These are phyloP conservation scores for Danaus melanippus DNA, from an alignment of 1,140 invertebrate species.

Conservation along the genomic window DNA sequence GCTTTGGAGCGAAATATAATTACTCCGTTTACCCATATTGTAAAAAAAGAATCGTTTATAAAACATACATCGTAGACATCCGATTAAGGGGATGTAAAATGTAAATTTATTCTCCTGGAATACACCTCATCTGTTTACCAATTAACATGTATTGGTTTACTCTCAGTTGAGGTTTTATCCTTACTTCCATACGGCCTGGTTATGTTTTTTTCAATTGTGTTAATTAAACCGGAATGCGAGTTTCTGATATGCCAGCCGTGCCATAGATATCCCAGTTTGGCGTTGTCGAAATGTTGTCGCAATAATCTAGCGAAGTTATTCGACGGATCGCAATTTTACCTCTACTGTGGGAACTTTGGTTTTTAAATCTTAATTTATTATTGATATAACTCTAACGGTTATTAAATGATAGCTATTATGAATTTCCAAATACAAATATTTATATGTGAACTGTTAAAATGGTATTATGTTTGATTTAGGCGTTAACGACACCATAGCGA, in stretches of 20 bases:
- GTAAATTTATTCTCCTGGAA: conserved; percentile 8
- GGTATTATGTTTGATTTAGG: too few relatives aligned
- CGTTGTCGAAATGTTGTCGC: conserved; percentile 18
- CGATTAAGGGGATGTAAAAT: neutral
- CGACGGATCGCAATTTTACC: neutral
- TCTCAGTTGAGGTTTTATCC: conserved; percentile 12
- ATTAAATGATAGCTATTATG: too few relatives aligned
- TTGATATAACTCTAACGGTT: too few relatives aligned
- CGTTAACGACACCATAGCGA: too few relatives aligned
- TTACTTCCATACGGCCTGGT: conserved; percentile 17
- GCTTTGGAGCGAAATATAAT: too few relatives aligned
- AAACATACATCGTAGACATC: too few relatives aligned
- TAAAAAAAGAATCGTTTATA: too few relatives aligned
- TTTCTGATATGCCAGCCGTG: conserved; percentile 12
- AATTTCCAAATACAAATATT: too few relatives aligned
- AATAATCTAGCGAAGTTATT: conserved; percentile 16
- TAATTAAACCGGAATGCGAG: conserved; percentile 27
- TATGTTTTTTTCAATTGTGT: conserved; percentile 21
- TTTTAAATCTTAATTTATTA: too few relatives aligned
- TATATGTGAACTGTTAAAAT: too few relatives aligned
- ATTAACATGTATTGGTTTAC: conserved; percentile 23
- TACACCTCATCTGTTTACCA: conserved; percentile 19
- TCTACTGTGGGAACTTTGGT: too few relatives aligned
- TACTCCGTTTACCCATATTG: too few relatives aligned
- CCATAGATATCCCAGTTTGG: conserved; percentile 4